Conservation (phyloP, 2,113 vertebrate species). For the Calidris pugnax region DNA sequence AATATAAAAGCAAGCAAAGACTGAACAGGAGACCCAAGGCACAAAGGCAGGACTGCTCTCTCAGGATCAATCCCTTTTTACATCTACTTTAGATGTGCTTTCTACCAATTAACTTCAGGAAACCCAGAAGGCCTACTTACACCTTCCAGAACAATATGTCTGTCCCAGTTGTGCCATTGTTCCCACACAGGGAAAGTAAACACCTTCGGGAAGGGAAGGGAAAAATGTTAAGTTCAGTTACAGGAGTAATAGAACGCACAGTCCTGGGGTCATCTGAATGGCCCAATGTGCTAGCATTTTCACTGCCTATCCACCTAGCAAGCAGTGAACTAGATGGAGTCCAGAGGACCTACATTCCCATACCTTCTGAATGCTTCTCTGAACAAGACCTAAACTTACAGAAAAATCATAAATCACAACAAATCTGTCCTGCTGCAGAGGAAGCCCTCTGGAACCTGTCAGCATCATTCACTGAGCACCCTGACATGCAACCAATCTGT, state of each 20-base stretch:
- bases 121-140: not conserved
- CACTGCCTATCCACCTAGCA: not conserved
- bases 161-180: not conserved
- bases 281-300: not conserved
- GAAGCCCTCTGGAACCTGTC: not conserved
- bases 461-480: not conserved
- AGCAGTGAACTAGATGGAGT: not conserved
- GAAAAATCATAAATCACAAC: conserved; percentile 4
- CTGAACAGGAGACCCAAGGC: not conserved
- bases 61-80: not conserved
- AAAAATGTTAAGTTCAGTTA: not conserved
- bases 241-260: not conserved
- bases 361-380: not conserved
- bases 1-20: not conserved
- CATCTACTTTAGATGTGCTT: not conserved
- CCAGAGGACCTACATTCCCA: not conserved
- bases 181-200: not conserved
- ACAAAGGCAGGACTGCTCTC: not conserved
- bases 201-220: not conserved
- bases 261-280: not conserved
- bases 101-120: not conserved
- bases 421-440: not conserved
- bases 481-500: not conserved
- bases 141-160: not conserved
- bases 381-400: not conserved